phyloP scores from a whole-genome alignment of 2,888 invertebrate genomes.

The Hyposoter didymator region DNA sequence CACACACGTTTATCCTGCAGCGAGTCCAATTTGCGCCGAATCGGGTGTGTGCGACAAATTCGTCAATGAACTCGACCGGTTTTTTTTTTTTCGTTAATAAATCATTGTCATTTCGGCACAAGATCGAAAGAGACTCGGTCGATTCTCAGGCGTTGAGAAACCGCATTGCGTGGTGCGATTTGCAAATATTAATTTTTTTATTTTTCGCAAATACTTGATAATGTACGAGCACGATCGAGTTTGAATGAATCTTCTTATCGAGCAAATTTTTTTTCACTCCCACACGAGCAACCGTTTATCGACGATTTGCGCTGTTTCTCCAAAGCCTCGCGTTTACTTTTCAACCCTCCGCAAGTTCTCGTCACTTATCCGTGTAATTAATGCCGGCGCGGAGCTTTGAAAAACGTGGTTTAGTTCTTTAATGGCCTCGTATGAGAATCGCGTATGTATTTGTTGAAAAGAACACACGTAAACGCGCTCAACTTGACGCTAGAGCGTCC shows the following conservation, averaged over 20 bases:
- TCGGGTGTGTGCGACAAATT: neutral
- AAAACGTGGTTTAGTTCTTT: constrained; percentile 30
- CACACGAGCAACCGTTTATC: neutral
- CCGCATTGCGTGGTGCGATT: neutral
- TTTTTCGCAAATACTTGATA: neutral
- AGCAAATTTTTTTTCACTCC: neutral
- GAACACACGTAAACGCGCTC: constrained; percentile 55
- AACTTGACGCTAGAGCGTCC: constrained; percentile 46
- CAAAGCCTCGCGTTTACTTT: neutral
- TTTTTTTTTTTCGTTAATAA: neutral
- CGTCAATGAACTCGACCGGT: neutral
- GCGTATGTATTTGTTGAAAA: constrained; percentile 41
- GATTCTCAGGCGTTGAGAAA: neutral
- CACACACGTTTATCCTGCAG: neutral
- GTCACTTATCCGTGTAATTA: constrained; percentile 36
- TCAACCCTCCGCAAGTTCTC: constrained; percentile 7
- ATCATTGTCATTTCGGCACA: neutral
- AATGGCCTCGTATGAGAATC: neutral
- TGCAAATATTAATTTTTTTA: neutral
- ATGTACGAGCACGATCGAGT: neutral
- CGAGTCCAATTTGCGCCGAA: neutral
- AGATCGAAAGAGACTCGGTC: neutral
- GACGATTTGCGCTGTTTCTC: neutral
- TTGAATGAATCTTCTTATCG: neutral
- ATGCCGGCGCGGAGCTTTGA: constrained; percentile 6